Base-by-base conservation (phyloP, 2,888 invertebrate genomes). In the Sepioteuthis lessoniana region DNA sequence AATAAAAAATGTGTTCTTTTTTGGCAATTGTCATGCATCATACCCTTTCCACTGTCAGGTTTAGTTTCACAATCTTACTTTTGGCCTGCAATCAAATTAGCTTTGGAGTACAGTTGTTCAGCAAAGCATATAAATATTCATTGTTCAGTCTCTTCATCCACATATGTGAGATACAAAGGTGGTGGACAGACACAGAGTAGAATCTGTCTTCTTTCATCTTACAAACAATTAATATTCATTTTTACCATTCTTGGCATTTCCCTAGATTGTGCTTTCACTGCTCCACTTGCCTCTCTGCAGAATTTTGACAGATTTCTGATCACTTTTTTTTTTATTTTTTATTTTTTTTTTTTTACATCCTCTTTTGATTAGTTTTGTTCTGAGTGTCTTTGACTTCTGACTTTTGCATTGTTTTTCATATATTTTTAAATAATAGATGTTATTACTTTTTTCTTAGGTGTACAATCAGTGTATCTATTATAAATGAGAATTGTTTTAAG, bases 121-220 rank as follows among this genome's bases (percentile, higher is more conserved):
- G 76, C 16, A 76, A n/a, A 76, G 76, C 76, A 76, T 76, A 76
- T 76, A 76, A 76, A 76, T 76, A 76, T 76, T 76, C 76, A 76
- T 76, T 16, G n/a, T 76, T 13, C n/a, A n/a, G 13, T 76, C 13
- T 25, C n/a, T 76, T 76, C 76, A 35, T 76, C 76, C n/a, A 35
- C 16, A 13, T 19, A 16, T 76, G 13, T 13, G n/a, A 35, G 35
- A 76, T 13, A 13, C 76, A 76, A 76, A 76, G n/a, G 76, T 35
- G 25, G 35, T n/a, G n/a, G 35, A 76, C n/a, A 76, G 76, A 76
- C 13, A n/a, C n/a, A 0, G 76, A n/a, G 4, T n/a, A 76, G 76
- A 35, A 35, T 60, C 60, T 76, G 76, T 76, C 76, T n/a, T 13
- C n/a, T 76, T 19, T 35, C 76, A 60, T 60, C 31, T 60, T 28